A percentile compares a stretch with the other conserved stretches of the same genome.
Evolutionary conservation across 2,888 invertebrate species (phyloP).

Genomic region (Archips crataeganus): DNA sequence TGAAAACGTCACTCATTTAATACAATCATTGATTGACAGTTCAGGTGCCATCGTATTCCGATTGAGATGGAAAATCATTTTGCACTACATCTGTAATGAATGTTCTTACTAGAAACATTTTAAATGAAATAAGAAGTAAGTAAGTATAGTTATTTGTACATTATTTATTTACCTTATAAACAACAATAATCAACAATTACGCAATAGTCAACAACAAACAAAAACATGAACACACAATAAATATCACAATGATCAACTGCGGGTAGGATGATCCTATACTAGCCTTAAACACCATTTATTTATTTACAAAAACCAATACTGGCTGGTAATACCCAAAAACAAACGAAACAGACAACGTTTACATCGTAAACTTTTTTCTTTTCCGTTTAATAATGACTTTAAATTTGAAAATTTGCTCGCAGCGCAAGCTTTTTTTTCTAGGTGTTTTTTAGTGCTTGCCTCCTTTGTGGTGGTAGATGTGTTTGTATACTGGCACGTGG

Average conservation of each 20-base stretch:
- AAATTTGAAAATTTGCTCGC: slow-evolving; percentile 52
- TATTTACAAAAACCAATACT: slow-evolving; percentile 35
- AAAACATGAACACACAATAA: slow-evolving; percentile 78
- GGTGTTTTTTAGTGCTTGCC: slow-evolving; percentile 76
- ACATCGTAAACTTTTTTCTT: slow-evolving; percentile 43
- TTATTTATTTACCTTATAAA: slow-evolving; percentile 48
- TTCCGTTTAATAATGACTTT: slow-evolving; percentile 19
- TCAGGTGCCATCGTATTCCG: too few species aligned
- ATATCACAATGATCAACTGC: slow-evolving; percentile 78
- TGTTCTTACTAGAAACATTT: too few species aligned
- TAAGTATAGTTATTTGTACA: slow-evolving; percentile 39
- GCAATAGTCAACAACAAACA: slow-evolving; percentile 83
- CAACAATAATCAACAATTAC: slow-evolving; percentile 76
- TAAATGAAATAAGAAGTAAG: not conserved
- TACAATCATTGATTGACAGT: too few species aligned
- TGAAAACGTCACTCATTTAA: too few species aligned
- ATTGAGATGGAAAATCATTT: too few species aligned
- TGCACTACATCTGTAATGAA: too few species aligned
- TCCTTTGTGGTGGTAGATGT: slow-evolving; percentile 88
- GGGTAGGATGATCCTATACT: slow-evolving; percentile 46
- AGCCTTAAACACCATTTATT: slow-evolving; percentile 44
- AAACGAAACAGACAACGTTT: slow-evolving; percentile 37
- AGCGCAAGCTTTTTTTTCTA: slow-evolving; percentile 58
- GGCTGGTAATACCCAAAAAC: slow-evolving; percentile 12
- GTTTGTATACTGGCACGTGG: slow-evolving; percentile 90